Evolutionary conservation across 2,797 vertebrate genomes (phyloP), one percentile per base, ranked within the genome.

Genomic region (Heteromormyrus szaboi): DNA sequence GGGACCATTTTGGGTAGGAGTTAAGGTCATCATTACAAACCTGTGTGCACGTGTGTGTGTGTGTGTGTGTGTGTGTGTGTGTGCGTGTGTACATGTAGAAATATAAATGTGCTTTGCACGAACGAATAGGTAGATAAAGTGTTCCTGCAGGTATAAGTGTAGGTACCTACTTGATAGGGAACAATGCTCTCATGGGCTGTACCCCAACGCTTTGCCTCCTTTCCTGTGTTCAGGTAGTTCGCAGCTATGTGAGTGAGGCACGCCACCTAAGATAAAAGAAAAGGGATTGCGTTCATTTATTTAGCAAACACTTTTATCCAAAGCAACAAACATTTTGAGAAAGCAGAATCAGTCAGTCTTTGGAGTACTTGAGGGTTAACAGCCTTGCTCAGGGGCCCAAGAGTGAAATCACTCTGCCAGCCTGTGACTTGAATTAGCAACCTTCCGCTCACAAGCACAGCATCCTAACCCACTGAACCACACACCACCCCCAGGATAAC

Each of bases 141-240:
- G 12, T 33, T 33, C 65, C 65, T 68, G 29, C 65, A 68, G 12
- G 65, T 29, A 68, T 68, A 68, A 68, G 29, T 44, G 37, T 19
- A 44, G 33, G 51, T 5, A 1, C 93, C 93, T 95, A 99, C 98
- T 97, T 99, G 98, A 92, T 99, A 99, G 0, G 98, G 98, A 83
- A 99, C 98, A 90, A 99, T 97, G 93, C 97, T 99, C 90, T 96
- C 97, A 22, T 99, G 98, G 89, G 97, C 98, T 11, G 97, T 98
- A 56, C 98, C 98, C 98, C 98, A 99, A 50, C 97, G 96, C 86
- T 93, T 93, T 2, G 96, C 96, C 95, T 99, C 98, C 87, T 95
- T 93, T 90, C 96, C 95, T 9, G 93, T 93, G 11, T 96, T 99
- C 89, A 99, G 97, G 89, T 97, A 99, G 95, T 98, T 99, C 17